phyloP scores from a whole-genome alignment of 2,797 vertebrate species.

The Fundulus diaphanus region DNA sequence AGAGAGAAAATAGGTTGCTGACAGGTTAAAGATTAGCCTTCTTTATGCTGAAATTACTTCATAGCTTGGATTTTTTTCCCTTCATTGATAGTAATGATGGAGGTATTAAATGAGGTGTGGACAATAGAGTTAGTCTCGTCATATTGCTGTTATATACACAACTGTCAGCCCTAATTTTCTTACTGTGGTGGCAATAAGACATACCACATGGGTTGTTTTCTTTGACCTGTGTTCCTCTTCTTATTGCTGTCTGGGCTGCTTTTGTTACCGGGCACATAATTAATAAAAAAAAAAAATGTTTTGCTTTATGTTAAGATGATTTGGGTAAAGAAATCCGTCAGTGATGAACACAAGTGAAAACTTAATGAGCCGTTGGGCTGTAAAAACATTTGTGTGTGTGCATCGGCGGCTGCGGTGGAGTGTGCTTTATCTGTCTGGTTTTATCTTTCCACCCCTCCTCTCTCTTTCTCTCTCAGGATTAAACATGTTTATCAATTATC shows the following conservation, averaged over 20 bases:
- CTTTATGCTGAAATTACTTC: not conserved
- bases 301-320: not conserved
- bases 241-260: not conserved
- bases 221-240: not conserved
- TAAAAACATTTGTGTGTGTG: constrained; percentile 25
- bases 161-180: not conserved
- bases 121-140: not conserved
- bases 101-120: not conserved
- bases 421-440: constrained; percentile 42
- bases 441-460: constrained; percentile 54
- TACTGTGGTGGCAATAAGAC: not conserved
- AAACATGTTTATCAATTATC: constrained; percentile 88
- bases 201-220: not conserved
- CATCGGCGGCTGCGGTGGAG: not conserved
- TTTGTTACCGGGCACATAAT: not conserved
- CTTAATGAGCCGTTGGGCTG: constrained; percentile 17
- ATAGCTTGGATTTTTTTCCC: not conserved
- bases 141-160: not conserved
- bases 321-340: constrained; percentile 5
- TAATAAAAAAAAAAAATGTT: not conserved
- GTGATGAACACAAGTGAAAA: constrained; percentile 14
- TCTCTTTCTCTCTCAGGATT: constrained; percentile 72
- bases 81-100: not conserved
- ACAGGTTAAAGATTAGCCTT: constrained; percentile 4
- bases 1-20: not conserved